Evolutionary conservation across 2,797 vertebrate species (phyloP).

Genomic region (Allobates femoralis): DNA sequence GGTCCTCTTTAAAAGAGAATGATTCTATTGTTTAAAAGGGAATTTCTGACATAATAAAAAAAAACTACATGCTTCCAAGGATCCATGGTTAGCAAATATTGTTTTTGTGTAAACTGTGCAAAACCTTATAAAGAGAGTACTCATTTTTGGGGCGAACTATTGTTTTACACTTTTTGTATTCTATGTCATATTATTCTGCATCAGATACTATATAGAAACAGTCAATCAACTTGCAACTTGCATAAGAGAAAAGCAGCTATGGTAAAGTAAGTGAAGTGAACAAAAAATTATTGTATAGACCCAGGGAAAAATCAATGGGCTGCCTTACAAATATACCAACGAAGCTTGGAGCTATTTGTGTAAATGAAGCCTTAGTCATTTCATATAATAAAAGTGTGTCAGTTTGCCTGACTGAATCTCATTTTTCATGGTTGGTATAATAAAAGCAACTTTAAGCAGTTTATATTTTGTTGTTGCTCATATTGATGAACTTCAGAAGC

Average conservation of each 20-base stretch:
- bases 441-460: slow-evolving; percentile 5
- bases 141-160: not conserved
- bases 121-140: no score
- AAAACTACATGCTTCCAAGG: no score
- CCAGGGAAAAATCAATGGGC: not conserved
- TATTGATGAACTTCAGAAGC: slow-evolving; percentile 16
- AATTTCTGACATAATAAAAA: no score
- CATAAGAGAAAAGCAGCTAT: not conserved
- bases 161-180: not conserved
- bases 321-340: not conserved
- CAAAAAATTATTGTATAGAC: not conserved
- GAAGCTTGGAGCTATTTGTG: not conserved
- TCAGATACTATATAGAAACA: not conserved
- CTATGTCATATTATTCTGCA: not conserved
- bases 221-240: no score
- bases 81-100: no score
- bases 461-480: slow-evolving; percentile 3
- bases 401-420: not conserved
- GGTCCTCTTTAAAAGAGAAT: no score
- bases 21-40: no score
- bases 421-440: slow-evolving; percentile 19
- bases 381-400: slow-evolving; percentile 16
- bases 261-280: not conserved
- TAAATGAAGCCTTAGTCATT: not conserved
- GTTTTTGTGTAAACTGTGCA: no score